These are phyloP conservation scores for Herpailurus yagouaroundi DNA, from an alignment of 2,113 vertebrate genomes.

Conservation along the genomic window DNA sequence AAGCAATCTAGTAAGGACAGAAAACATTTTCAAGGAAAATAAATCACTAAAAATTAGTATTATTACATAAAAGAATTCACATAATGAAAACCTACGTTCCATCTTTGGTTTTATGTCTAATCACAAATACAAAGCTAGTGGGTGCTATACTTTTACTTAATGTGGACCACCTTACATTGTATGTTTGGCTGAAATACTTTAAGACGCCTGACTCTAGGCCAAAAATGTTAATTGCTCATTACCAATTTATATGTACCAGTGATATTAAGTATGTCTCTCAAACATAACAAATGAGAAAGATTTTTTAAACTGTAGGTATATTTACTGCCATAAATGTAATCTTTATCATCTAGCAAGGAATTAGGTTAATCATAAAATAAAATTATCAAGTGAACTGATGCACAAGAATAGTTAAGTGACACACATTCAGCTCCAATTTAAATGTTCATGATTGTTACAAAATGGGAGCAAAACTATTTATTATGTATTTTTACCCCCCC, in stretches of 20 bases:
- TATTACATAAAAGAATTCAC: neutral
- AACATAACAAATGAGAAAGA: neutral
- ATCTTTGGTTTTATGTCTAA: neutral
- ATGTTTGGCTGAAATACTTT: neutral
- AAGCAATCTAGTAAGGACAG: neutral
- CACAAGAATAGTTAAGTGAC: slow-evolving; percentile 41
- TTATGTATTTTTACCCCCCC: neutral
- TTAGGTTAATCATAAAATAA: slow-evolving; percentile 35
- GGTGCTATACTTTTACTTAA: neutral
- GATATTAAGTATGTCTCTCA: neutral
- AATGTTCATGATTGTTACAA: slow-evolving; percentile 13
- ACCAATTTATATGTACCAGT: neutral
- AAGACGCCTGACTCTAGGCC: neutral
- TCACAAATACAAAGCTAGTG: neutral
- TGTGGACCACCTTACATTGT: neutral
- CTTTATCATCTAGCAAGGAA: slow-evolving; percentile 32
- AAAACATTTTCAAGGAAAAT: neutral
- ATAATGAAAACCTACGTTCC: neutral
- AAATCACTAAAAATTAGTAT: slow-evolving; percentile 29
- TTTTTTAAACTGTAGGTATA: neutral
- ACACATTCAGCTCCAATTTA: slow-evolving; percentile 28
- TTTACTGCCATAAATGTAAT: neutral
- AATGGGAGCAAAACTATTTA: slow-evolving; percentile 20
- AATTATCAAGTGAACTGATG: slow-evolving; percentile 10
- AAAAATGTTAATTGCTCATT: slow-evolving; percentile 4